phyloP scores from a whole-genome alignment of 2,888 invertebrate species.

The Troides helena region DNA sequence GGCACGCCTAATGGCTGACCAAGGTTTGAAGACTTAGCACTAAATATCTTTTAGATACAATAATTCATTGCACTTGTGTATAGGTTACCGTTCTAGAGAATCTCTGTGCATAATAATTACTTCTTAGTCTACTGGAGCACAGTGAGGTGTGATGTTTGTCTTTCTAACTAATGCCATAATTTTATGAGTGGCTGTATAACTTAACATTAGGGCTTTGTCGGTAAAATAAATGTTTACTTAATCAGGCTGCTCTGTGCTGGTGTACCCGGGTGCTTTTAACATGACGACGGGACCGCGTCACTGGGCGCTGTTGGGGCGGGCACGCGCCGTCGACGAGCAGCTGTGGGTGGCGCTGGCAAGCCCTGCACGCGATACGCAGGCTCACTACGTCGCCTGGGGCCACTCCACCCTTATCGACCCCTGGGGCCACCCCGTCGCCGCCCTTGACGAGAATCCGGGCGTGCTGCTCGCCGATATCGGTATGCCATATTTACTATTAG shows the following conservation, averaged over 20 bases:
- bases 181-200: too few species aligned
- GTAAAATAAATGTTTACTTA: neutral
- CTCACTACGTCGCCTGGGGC: constrained; percentile 93
- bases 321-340: constrained; percentile 93
- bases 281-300: constrained; percentile 97
- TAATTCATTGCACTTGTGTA: too few species aligned
- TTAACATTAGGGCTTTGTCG: too few species aligned
- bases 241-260: constrained; percentile 88
- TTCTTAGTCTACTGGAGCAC: too few species aligned
- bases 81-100: too few species aligned
- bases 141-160: too few species aligned
- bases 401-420: constrained; percentile 92
- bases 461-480: constrained; percentile 88
- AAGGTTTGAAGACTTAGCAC: constrained; percentile 50
- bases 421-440: constrained; percentile 87
- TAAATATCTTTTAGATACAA: too few species aligned
- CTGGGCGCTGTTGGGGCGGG: constrained; percentile 92
- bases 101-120: too few species aligned
- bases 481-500: constrained; percentile 42
- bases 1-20: constrained; percentile 85
- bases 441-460: constrained; percentile 85
- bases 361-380: constrained; percentile 86
- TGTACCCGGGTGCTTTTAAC: constrained; percentile 98
- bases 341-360: constrained; percentile 91
- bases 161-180: too few species aligned